Evolutionary conservation across 2,113 vertebrate genomes (phyloP).

Genomic region (Falco punctatus): DNA sequence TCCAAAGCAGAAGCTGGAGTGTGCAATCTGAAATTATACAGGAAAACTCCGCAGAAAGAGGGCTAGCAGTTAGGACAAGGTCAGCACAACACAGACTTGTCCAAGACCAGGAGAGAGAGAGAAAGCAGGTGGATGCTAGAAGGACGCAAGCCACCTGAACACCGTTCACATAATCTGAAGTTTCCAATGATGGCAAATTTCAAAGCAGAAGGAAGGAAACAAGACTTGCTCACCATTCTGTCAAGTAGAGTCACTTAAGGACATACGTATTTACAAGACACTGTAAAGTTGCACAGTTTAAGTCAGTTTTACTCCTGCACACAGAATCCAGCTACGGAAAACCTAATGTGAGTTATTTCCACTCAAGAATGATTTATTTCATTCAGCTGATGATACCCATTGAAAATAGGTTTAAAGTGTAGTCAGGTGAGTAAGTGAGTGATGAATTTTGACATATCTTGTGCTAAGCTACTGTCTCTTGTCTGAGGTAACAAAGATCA

Average conservation of each 20-base stretch:
- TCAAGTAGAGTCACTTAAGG: not conserved
- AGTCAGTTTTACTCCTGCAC: not conserved
- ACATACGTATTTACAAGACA: not conserved
- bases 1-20: not conserved
- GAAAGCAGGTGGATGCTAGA: not conserved
- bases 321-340: not conserved
- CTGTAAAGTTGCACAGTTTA: not conserved
- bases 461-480: not conserved
- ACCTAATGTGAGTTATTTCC: not conserved
- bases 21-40: not conserved
- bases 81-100: not conserved
- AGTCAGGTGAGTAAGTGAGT: not conserved
- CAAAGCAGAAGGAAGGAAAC: not conserved
- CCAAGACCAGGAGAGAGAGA: not conserved
- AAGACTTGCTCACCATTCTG: not conserved
- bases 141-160: not conserved
- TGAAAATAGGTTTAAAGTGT: not conserved
- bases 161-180: fast-evolving
- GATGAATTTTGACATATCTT: not conserved
- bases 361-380: not conserved
- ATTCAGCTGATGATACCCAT: not conserved
- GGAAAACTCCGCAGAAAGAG: not conserved
- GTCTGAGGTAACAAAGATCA: not conserved
- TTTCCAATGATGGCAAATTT: not conserved
- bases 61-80: not conserved